phyloP scores from a whole-genome alignment of 2,888 invertebrate species.

The Thalpophila matura region DNA sequence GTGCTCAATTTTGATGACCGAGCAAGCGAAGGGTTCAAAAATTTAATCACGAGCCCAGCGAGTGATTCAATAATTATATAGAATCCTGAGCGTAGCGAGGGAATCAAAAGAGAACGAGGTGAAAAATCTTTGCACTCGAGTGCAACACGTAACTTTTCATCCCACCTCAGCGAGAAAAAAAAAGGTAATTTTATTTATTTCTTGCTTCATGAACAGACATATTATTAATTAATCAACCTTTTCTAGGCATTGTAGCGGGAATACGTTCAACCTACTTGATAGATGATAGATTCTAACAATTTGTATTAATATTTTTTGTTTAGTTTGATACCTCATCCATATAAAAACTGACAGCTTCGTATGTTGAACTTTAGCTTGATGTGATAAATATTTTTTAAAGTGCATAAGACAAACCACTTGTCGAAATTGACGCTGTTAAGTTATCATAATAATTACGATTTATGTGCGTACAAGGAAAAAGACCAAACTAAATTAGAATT shows the following conservation, averaged over 20 bases:
- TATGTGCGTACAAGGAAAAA: not conserved
- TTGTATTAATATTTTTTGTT: not conserved
- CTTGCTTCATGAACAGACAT: not conserved
- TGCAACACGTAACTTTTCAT: too few relatives aligned
- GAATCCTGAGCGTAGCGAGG: too few relatives aligned
- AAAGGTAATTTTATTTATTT: not conserved
- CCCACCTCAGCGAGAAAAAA: too few relatives aligned
- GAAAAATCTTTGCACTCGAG: too few relatives aligned
- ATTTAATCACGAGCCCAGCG: too few relatives aligned
- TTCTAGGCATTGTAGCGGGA: not conserved
- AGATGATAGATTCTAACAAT: slow-evolving; percentile 9
- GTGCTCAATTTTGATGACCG: too few relatives aligned
- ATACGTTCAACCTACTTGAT: not conserved
- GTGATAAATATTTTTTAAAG: slow-evolving; percentile 11
- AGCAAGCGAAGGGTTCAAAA: too few relatives aligned
- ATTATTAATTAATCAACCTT: slow-evolving; percentile 2
- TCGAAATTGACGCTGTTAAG: slow-evolving; percentile 1
- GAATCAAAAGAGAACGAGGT: too few relatives aligned
- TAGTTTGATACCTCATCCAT: not conserved
- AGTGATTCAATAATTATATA: too few relatives aligned
- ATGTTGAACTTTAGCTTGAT: slow-evolving; percentile 8
- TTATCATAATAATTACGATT: not conserved
- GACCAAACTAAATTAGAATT: not conserved
- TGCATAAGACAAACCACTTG: not conserved
- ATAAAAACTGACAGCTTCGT: slow-evolving; percentile 13